Base-by-base conservation (phyloP, 2,113 vertebrate genomes). In the Dasyprocta punctata region DNA sequence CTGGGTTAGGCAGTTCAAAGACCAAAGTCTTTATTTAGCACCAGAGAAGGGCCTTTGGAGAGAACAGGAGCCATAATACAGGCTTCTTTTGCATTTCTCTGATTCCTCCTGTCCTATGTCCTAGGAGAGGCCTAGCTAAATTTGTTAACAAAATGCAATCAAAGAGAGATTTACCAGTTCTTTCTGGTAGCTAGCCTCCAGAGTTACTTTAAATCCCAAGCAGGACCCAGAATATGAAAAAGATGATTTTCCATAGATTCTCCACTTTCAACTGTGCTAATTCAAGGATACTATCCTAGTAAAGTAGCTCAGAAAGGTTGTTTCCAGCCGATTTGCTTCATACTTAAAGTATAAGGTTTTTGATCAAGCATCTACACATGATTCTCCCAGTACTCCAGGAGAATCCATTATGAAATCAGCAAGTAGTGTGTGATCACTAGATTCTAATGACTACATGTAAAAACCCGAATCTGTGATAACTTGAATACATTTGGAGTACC, bases 11-110 rank as follows among this genome's bases (percentile, higher is more conserved):
- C n/a, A 95, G 71, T 97, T 97, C 80, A 89, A 94, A 98, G 85
- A 97, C 63, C 41, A 63, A 91, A 93, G 44, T 90, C 56, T 97
- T 97, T 85, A 69, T 92, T 86, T 92, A 97, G 82, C 92, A 92
- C 24, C 22, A 52, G 73, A 90, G 61, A 11, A 73, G 73, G 24
- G 22, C 86, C 49, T 13, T 7, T 41, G 49, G 75, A 83, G 61
- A 61, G 85, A 92, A 86, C 0, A 41, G 6, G 49, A 49, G 22
- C 11, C 19, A 16, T 1, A 17, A 10, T 78, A 5, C 22, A 49
- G 8, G 38, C 33, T 30, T 69, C 24, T 7, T 3, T 28, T 54
- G n/a, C 12, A 1, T 38, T 13, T 82, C 19, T 87, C 44, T 75
- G 8, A 10, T 24, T 30, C 41, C 11, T 33, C 9, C 4, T 86